phyloP scores from a whole-genome alignment of 2,888 invertebrate species.

The Pandemis heparana region DNA sequence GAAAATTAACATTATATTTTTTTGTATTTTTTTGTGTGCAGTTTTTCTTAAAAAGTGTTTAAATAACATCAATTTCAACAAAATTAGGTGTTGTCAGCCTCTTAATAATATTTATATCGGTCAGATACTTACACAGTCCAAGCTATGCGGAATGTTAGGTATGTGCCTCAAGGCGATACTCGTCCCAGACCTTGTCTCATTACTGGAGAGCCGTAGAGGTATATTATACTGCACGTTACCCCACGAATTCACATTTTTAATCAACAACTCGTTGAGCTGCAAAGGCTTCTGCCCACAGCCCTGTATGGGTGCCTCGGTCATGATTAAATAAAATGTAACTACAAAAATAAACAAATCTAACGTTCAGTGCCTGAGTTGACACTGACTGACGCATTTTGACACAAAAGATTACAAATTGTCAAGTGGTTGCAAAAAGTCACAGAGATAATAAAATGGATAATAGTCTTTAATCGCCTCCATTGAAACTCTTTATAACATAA shows the following conservation, averaged over 20 bases:
- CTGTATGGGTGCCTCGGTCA: conserved; percentile 54
- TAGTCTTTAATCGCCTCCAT: too few species aligned
- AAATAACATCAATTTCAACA: too few species aligned
- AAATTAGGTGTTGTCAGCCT: too few species aligned
- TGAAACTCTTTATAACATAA: background rate
- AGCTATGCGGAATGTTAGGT: conserved; percentile 70
- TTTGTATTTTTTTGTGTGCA: too few species aligned
- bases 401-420: background rate
- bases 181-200: conserved; percentile 71
- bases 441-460: background rate
- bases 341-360: conserved; percentile 25
- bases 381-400: background rate
- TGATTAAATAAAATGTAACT: conserved; percentile 48
- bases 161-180: conserved; percentile 74
- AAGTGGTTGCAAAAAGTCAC: background rate
- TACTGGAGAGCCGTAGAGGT: conserved; percentile 70
- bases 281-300: conserved; percentile 56
- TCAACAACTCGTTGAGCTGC: conserved; percentile 66
- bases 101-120: too few species aligned
- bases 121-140: conserved; percentile 72
- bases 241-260: conserved; percentile 79
- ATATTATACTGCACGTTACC: conserved; percentile 81
- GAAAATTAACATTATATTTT: too few species aligned
- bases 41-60: too few species aligned
- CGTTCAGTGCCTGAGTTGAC: background rate